A percentile compares a stretch with the other conserved stretches of the same genome.
Conservation (phyloP, 2,888 invertebrate species). For the Heliconius ethilla region DNA sequence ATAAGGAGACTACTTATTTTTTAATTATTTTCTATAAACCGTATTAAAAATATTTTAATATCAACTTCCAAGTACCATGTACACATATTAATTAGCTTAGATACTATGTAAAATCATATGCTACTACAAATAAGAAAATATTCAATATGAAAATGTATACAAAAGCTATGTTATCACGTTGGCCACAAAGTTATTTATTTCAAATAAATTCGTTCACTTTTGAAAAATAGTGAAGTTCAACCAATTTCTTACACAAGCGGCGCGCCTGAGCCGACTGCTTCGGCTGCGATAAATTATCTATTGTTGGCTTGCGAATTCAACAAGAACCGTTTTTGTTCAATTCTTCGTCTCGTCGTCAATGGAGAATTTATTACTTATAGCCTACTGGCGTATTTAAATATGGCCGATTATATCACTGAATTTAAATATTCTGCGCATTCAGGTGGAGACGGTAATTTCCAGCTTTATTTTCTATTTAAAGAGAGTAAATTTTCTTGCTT, state of each 20-base stretch:
- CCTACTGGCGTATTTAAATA: conserved; percentile 76
- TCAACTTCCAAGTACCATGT: background rate
- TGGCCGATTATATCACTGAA: conserved; percentile 73
- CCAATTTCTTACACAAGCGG: conserved; percentile 63
- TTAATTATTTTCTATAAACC: background rate
- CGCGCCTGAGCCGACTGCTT: conserved; percentile 65
- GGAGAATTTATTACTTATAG: conserved; percentile 71
- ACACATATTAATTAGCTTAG: background rate
- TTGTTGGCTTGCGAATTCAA: conserved; percentile 75
- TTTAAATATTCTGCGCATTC: conserved; percentile 68
- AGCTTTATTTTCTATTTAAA: conserved; percentile 57
- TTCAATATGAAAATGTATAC: background rate
- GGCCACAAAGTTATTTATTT: conserved; percentile 8
- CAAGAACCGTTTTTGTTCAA: conserved; percentile 80
- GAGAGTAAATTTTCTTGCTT: conserved; percentile 52
- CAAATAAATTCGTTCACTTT: conserved; percentile 36
- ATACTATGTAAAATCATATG: background rate
- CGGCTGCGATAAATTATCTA: conserved; percentile 79
- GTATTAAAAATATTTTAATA: background rate
- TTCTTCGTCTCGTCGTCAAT: conserved; percentile 79
- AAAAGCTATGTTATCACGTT: background rate
- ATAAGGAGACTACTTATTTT: no score
- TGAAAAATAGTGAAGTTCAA: conserved; percentile 53
- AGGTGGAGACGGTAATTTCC: conserved; percentile 66
- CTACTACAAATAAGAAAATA: background rate